phyloP scores from a whole-genome alignment of 1,140 invertebrate genomes.

The Rhagoletis zephyria region DNA sequence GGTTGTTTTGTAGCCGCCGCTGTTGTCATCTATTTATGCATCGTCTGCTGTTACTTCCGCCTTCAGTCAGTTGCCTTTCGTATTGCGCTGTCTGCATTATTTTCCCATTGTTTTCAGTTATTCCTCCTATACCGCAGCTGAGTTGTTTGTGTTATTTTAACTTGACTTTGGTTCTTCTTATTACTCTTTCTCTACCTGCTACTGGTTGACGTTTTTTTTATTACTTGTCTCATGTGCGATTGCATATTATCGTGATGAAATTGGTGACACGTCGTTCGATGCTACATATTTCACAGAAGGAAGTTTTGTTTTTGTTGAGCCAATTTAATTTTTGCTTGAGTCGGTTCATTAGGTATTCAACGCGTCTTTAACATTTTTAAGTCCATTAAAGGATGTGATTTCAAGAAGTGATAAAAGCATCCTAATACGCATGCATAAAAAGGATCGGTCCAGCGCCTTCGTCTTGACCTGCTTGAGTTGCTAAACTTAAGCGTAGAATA shows the following conservation, averaged over 20 bases:
- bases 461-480: no score
- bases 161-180: not conserved
- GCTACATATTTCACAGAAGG: not conserved
- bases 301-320: not conserved
- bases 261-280: not conserved
- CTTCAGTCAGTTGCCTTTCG: not conserved
- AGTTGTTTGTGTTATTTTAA: not conserved
- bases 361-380: no score
- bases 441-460: no score
- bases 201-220: not conserved
- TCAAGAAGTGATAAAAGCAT: no score
- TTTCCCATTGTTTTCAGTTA: not conserved
- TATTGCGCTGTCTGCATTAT: not conserved
- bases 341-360: not conserved
- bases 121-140: not conserved
- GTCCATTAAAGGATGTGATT: no score
- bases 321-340: not conserved
- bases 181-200: not conserved
- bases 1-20: not conserved
- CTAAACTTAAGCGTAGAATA: no score
- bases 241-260: conserved; percentile 41
- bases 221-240: conserved; percentile 42
- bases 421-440: no score
- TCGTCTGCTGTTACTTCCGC: conserved; percentile 44
- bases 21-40: conserved; percentile 31